Conservation (phyloP, 2,888 invertebrate species). For the Lepidochrysops patricia region DNA sequence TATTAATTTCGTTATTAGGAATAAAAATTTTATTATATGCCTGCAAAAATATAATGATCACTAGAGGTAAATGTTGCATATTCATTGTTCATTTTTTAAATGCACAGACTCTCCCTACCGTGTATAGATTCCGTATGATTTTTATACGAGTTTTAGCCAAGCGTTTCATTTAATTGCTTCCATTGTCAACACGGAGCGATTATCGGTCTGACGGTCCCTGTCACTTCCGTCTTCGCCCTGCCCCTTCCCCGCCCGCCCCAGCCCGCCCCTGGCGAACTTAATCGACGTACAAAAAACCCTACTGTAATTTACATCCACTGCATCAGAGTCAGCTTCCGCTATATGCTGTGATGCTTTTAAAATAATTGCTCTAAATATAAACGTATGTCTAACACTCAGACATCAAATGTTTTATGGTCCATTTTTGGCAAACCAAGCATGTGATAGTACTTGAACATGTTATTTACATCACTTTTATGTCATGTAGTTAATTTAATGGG, state of each 20-base stretch:
- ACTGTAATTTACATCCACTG: conserved; percentile 33
- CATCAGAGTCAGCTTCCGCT: conserved; percentile 29
- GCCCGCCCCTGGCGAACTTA: conserved; percentile 26
- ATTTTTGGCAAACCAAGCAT: not conserved
- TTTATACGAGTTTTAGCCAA: conserved; percentile 1
- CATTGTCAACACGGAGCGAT: conserved; percentile 31
- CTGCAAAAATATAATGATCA: not conserved
- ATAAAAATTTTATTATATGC: not conserved
- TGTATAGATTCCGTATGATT: not conserved
- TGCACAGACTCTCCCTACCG: not conserved
- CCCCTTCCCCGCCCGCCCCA: conserved; percentile 18
- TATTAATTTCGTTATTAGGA: not conserved
- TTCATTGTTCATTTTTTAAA: not conserved
- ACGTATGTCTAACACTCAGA: not conserved
- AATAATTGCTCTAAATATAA: conserved; percentile 14
- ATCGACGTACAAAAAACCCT: conserved; percentile 31
- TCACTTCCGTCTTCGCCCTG: conserved; percentile 27
- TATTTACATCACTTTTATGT: not conserved
- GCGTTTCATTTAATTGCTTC: conserved; percentile 26
- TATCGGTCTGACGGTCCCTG: conserved; percentile 30
- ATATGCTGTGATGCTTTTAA: conserved; percentile 18
- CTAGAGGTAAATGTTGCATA: not conserved
- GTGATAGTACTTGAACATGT: not conserved
- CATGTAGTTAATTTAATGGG: not conserved
- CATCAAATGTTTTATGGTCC: not conserved